phyloP scores from a whole-genome alignment of 2,797 vertebrate species.

The Rhinichthys osculus region DNA sequence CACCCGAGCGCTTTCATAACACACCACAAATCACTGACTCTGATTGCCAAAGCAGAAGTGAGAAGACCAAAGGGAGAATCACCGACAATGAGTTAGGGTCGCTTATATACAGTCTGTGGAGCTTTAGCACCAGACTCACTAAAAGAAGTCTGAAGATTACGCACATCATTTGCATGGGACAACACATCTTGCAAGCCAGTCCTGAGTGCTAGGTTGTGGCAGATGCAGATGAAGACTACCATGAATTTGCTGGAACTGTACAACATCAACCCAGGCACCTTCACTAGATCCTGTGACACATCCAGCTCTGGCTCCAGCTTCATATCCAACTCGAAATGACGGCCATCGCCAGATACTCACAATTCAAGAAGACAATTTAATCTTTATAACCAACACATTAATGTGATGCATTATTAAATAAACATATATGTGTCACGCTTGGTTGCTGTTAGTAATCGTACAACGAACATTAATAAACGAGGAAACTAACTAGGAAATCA shows the following conservation, averaged over 20 bases:
- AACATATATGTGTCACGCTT: neutral
- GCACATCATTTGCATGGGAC: neutral
- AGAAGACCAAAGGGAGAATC: neutral
- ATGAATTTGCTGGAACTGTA: neutral
- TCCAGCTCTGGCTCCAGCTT: neutral
- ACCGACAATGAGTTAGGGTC: neutral
- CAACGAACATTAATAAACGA: neutral
- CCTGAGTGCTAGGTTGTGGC: neutral
- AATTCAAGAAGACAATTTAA: neutral
- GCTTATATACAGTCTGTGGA: neutral
- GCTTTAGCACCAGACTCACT: neutral
- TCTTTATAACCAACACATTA: neutral
- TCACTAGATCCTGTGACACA: neutral
- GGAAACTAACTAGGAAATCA: neutral
- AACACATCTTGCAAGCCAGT: neutral
- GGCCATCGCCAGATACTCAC: neutral
- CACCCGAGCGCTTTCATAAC: slow-evolving; percentile 11
- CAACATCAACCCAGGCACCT: neutral
- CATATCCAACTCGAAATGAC: neutral
- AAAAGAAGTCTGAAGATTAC: neutral
- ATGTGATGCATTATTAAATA: neutral
- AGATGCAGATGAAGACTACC: neutral
- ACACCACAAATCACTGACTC: slow-evolving; percentile 2
- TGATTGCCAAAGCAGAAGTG: slow-evolving; percentile 13
- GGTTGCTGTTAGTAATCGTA: too few relatives aligned